Percentiles rank a stretch among this genome's conserved stretches.
phyloP scores from a whole-genome alignment of 2,888 invertebrate genomes.

The Heliconius sara region DNA sequence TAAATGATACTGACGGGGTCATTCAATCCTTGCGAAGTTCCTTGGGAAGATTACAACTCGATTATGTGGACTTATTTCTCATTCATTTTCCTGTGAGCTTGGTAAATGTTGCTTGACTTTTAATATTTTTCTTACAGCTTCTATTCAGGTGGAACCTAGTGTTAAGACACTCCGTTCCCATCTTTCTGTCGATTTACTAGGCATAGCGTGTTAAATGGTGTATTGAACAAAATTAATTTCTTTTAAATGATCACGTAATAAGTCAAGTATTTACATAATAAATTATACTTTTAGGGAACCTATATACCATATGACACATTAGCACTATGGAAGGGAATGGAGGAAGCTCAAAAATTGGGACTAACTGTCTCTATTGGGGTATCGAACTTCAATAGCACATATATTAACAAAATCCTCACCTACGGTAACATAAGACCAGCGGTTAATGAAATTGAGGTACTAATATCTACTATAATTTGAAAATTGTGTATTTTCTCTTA shows the following conservation, averaged over 20 bases:
- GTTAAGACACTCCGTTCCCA: too few relatives aligned
- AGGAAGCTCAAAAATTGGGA: conserved; percentile 85
- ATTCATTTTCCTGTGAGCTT: conserved; percentile 67
- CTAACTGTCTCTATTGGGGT: conserved; percentile 88
- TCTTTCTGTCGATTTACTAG: too few relatives aligned
- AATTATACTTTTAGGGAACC: background rate
- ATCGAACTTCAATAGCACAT: conserved; percentile 89
- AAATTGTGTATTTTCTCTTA: background rate
- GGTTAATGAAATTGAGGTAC: conserved; percentile 83
- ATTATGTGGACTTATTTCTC: conserved; percentile 75
- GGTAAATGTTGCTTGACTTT: conserved; percentile 19
- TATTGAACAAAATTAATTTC: background rate
- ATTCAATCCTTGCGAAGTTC: conserved; percentile 57
- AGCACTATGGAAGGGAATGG: conserved; percentile 89
- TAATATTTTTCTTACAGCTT: too few relatives aligned
- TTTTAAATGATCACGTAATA: background rate
- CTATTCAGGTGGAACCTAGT: too few relatives aligned
- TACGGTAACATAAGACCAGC: conserved; percentile 83
- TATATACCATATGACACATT: conserved; percentile 53
- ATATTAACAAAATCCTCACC: conserved; percentile 86
- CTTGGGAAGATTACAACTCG: conserved; percentile 66
- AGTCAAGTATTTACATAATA: background rate
- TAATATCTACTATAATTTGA: conserved; percentile 45
- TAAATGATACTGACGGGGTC: conserved; percentile 46
- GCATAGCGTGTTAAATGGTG: too few relatives aligned